Conservation (phyloP, 2,113 vertebrate genomes). For the Psittacara wagleri region DNA sequence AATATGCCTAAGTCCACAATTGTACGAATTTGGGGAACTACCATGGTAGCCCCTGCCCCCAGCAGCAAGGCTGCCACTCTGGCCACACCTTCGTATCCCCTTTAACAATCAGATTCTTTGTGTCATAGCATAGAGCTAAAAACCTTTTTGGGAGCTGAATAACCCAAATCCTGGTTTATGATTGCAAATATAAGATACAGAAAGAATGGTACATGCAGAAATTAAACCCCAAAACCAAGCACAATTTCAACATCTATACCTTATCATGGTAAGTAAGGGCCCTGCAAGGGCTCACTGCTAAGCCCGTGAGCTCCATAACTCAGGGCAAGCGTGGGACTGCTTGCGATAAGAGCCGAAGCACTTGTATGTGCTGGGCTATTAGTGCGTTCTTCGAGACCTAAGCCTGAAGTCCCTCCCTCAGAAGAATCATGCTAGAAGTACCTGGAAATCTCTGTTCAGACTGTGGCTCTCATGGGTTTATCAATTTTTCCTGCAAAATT, state of each 20-base stretch:
- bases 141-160: not conserved
- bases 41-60: not conserved
- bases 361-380: not conserved
- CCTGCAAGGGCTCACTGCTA: not conserved
- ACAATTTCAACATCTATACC: not conserved
- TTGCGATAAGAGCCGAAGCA: not conserved
- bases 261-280: not conserved
- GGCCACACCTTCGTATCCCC: not conserved
- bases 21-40: not conserved
- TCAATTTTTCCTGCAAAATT: not conserved
- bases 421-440: not conserved
- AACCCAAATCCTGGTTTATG: not conserved
- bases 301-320: not conserved
- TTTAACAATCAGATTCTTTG: not conserved
- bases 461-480: not conserved
- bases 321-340: not conserved
- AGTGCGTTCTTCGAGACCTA: not conserved
- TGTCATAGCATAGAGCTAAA: not conserved
- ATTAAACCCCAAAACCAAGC: not conserved
- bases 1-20: not conserved
- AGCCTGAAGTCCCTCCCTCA: not conserved
- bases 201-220: not conserved
- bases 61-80: not conserved
- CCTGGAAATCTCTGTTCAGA: not conserved
- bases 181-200: fast-evolving